These are phyloP conservation scores for Prionailurus viverrinus DNA, from an alignment of 2,113 vertebrate genomes.

Conservation along the genomic window DNA sequence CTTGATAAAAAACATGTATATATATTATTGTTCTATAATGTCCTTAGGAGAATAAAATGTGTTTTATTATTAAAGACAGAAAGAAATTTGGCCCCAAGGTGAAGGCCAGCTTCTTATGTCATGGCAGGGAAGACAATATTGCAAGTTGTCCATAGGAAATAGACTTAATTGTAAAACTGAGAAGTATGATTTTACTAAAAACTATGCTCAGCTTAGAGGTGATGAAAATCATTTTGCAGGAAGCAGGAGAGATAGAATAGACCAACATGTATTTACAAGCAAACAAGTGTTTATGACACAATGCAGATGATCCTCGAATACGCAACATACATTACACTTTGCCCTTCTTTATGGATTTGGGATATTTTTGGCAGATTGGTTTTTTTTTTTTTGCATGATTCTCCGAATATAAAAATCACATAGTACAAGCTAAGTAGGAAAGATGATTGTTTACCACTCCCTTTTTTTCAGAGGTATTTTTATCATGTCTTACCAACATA, in stretches of 20 bases:
- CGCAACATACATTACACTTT: conserved; percentile 16
- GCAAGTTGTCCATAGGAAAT: neutral
- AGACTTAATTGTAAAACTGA: neutral
- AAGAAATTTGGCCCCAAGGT: neutral
- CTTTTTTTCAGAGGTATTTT: conserved; percentile 75
- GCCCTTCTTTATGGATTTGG: conserved; percentile 63
- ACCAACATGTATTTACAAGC: conserved; percentile 58
- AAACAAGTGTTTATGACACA: conserved; percentile 16
- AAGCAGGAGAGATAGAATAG: conserved; percentile 4
- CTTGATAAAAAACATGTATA: neutral
- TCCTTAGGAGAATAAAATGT: neutral
- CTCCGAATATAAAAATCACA: conserved; percentile 74
- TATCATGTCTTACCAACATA: conserved; percentile 73
- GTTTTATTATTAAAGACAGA: conserved; percentile 52
- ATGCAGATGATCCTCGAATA: neutral
- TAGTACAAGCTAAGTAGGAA: conserved; percentile 70
- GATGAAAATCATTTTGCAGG: conserved; percentile 64
- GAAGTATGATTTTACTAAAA: conserved; percentile 66
- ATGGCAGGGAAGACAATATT: neutral
- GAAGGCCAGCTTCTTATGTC: neutral
- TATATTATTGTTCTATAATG: neutral
- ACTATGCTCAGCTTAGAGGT: conserved; percentile 36
- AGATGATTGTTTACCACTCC: conserved; percentile 70
- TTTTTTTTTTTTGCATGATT: conserved; percentile 64
- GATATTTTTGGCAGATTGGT: conserved; percentile 62